phyloP scores from a whole-genome alignment of 2,888 invertebrate genomes.

The Caenorhabditis imperialis region DNA sequence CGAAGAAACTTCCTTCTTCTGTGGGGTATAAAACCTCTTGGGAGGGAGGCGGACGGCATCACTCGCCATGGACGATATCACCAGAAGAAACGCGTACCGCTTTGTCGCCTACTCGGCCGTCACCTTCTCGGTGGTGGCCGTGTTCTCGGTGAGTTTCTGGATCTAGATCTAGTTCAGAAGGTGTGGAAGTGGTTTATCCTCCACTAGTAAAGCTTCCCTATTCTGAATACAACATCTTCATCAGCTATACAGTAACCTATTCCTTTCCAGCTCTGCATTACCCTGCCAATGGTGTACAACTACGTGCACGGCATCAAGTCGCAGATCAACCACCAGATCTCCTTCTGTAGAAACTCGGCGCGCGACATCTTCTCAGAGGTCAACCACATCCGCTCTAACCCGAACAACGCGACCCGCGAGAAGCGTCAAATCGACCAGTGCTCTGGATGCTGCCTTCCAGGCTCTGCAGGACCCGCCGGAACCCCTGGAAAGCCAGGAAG shows the following conservation, averaged over 20 bases:
- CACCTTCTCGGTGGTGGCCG: slow-evolving; percentile 40
- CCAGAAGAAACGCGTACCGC: slow-evolving; percentile 25
- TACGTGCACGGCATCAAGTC: slow-evolving; percentile 49
- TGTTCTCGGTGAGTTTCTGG: slow-evolving; percentile 34
- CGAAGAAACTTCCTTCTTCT: no score
- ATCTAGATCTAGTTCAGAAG: no score
- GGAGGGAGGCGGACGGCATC: no score
- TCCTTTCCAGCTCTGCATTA: slow-evolving; percentile 44
- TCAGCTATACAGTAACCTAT: no score
- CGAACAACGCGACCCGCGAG: no score
- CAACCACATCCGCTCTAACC: no score
- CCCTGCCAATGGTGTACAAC: slow-evolving; percentile 52
- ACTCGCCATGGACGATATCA: no score
- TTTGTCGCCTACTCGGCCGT: slow-evolving; percentile 44
- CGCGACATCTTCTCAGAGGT: slow-evolving; percentile 54
- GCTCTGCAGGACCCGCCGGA: slow-evolving; percentile 68
- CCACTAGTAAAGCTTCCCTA: no score
- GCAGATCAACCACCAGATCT: slow-evolving; percentile 49
- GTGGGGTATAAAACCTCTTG: no score
- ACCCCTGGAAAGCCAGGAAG: slow-evolving; percentile 67
- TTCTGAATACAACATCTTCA: no score
- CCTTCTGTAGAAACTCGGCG: slow-evolving; percentile 59
- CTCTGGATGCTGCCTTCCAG: slow-evolving; percentile 66
- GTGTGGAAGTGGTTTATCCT: no score
- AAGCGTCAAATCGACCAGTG: slow-evolving; percentile 10